A percentile compares a stretch with the other conserved stretches of the same genome.
phyloP scores from a whole-genome alignment of 1,140 invertebrate species.

The fruit fly (Drosophila melanogaster) region DNA sequence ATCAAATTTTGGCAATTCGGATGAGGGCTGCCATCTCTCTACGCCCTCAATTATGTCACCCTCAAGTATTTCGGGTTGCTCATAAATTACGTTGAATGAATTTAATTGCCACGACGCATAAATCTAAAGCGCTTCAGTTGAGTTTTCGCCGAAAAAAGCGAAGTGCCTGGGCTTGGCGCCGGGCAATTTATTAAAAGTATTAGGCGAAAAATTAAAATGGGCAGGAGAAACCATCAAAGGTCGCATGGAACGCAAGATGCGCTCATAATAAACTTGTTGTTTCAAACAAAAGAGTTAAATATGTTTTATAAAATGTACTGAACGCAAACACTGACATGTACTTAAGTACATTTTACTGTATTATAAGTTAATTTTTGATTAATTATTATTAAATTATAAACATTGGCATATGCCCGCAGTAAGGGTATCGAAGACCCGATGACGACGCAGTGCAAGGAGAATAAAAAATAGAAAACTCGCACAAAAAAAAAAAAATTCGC shows the following conservation, averaged over 20 bases:
- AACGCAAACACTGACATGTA: too few species aligned
- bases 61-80: constrained; percentile 51
- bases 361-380: too few species aligned
- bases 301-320: too few species aligned
- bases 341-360: too few species aligned
- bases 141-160: constrained; percentile 68
- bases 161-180: constrained; percentile 72
- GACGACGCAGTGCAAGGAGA: constrained; percentile 61
- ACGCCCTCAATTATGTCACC: constrained; percentile 73
- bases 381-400: too few species aligned
- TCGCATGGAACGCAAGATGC: not conserved
- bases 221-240: constrained; percentile 5
- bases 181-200: constrained; percentile 75
- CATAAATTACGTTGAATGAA: constrained; percentile 80
- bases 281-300: too few species aligned
- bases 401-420: not conserved
- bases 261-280: too few species aligned
- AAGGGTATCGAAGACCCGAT: constrained; percentile 55
- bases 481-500: constrained; percentile 67
- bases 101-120: constrained; percentile 77
- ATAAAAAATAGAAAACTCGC: constrained; percentile 31
- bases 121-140: constrained; percentile 81
- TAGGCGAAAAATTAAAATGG: constrained; percentile 46
- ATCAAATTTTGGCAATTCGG: not conserved
- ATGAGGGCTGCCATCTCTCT: constrained; percentile 15